Evolutionary conservation across 2,888 invertebrate species (phyloP).

Genomic region (Apoda limacodes): DNA sequence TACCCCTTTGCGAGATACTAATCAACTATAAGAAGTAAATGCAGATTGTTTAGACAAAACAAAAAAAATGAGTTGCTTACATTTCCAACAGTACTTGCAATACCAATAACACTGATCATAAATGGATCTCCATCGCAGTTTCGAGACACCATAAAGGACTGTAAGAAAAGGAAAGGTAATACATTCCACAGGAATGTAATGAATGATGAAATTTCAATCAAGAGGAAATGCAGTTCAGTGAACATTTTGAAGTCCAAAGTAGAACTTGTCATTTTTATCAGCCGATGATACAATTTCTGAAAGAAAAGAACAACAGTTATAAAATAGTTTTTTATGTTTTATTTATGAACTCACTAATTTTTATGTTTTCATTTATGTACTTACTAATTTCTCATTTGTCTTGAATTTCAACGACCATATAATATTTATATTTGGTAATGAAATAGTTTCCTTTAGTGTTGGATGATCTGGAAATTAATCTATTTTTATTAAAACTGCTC

Average conservation of each 20-base stretch:
- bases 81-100: constrained; percentile 91
- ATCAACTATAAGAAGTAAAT: too few species aligned
- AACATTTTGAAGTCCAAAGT: constrained; percentile 89
- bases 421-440: too few species aligned
- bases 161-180: constrained; percentile 93
- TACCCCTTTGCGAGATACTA: too few species aligned
- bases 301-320: constrained; percentile 36
- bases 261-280: constrained; percentile 74
- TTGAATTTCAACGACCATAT: not conserved
- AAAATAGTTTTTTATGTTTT: too few species aligned
- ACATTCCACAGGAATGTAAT: constrained; percentile 94
- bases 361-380: too few species aligned
- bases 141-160: constrained; percentile 76
- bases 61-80: too few species aligned
- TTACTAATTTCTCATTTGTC: too few species aligned
- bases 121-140: constrained; percentile 79
- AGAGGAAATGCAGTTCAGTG: constrained; percentile 81
- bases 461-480: too few species aligned
- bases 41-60: too few species aligned
- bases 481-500: too few species aligned
- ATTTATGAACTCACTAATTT: too few species aligned
- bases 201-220: constrained; percentile 90
- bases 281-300: constrained; percentile 80
- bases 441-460: too few species aligned
- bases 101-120: constrained; percentile 87